Evolutionary conservation across 2,888 invertebrate species (phyloP).

Genomic region (Acanthoscelides obtectus): DNA sequence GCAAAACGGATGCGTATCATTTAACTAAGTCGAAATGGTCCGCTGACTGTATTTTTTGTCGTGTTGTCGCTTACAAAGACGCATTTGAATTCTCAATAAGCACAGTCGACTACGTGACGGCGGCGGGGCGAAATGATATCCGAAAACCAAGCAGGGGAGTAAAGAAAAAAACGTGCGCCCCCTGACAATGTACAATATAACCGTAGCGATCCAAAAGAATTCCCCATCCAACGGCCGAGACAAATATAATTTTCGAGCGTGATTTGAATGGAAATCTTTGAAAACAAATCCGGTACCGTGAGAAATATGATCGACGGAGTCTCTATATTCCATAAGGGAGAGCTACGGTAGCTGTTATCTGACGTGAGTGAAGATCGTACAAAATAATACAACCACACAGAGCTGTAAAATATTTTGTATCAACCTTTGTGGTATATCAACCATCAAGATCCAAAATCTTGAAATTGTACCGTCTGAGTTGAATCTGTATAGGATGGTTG

Average conservation of each 20-base stretch:
- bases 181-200: neutral
- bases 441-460: too few relatives aligned
- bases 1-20: too few relatives aligned
- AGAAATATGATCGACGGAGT: neutral
- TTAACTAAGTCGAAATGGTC: too few relatives aligned
- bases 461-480: too few relatives aligned
- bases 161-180: neutral
- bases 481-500: too few relatives aligned
- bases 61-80: neutral
- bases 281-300: neutral
- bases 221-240: neutral
- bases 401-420: too few relatives aligned
- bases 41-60: too few relatives aligned
- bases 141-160: neutral
- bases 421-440: too few relatives aligned
- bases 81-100: neutral
- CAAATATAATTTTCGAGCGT: neutral
- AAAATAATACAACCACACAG: too few relatives aligned
- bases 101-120: neutral
- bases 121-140: neutral
- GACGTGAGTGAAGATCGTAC: too few relatives aligned
- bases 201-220: neutral
- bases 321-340: neutral
- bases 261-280: neutral
- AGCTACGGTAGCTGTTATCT: neutral